Evolutionary conservation across 2,888 invertebrate genomes (phyloP).

Genomic region (Carpatolechia fugitivella): DNA sequence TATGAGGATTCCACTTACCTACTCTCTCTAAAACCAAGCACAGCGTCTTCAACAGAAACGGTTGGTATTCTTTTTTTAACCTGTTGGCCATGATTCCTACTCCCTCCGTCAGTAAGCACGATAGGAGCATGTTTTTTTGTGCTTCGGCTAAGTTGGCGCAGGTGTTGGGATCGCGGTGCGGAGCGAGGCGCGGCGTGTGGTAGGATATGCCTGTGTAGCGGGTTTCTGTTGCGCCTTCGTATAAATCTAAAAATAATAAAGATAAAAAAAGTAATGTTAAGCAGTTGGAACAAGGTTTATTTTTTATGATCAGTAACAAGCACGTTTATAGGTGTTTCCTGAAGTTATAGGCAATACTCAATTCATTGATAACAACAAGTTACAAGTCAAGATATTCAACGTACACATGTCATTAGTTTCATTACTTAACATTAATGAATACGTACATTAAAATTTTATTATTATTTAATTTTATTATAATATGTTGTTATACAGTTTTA

Average conservation of each 20-base stretch:
- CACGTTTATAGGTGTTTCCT: too few relatives aligned
- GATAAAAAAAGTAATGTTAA: neutral
- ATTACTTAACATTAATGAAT: too few relatives aligned
- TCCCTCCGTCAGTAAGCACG: conserved; percentile 85
- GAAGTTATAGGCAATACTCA: too few relatives aligned
- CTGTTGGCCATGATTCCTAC: conserved; percentile 81
- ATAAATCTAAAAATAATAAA: conserved; percentile 44
- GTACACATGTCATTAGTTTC: too few relatives aligned
- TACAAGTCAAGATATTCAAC: too few relatives aligned
- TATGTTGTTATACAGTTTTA: too few relatives aligned
- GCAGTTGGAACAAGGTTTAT: too few relatives aligned
- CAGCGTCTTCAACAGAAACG: conserved; percentile 82
- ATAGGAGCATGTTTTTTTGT: conserved; percentile 82
- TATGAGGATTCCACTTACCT: conserved; percentile 66
- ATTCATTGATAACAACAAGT: too few relatives aligned
- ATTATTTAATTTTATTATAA: too few relatives aligned
- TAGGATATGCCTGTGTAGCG: conserved; percentile 67
- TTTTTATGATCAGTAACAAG: too few relatives aligned
- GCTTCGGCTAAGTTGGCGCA: conserved; percentile 59
- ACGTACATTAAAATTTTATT: too few relatives aligned
- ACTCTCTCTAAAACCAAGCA: conserved; percentile 85
- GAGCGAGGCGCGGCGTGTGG: conserved; percentile 24
- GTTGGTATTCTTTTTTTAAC: conserved; percentile 75
- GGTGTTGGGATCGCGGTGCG: conserved; percentile 25
- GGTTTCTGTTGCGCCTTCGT: conserved; percentile 60